Evolutionary conservation across 2,113 vertebrate genomes (phyloP), one percentile per base, ranked within the genome.

Genomic region (Lepidothrix coronata): DNA sequence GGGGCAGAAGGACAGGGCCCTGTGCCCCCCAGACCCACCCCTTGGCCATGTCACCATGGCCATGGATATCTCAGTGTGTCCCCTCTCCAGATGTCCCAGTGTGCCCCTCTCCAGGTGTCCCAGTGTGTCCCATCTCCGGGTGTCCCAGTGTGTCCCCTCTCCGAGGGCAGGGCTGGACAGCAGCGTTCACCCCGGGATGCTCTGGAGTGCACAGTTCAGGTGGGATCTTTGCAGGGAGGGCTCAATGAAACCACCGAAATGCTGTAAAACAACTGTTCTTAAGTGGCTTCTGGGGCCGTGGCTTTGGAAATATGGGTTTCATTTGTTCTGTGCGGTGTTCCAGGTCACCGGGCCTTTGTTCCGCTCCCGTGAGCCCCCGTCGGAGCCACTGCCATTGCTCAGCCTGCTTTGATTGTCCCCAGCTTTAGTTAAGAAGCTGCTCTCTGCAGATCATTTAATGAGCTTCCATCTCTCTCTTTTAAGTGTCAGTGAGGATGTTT

Each of bases 101-200:
- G 39, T 41, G 39, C 3, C 39, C 39, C 5, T 41, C 12, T 41
- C 39, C 39, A 12, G 39, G 12, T n/a, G 55, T 58, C 57, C 57
- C 33, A 35, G 20, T 12, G 14, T 58, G 57, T 9, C 57, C 57
- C 33, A 14, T 23, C 21, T 11, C 39, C 39, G 11, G 23, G 30
- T 55, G 54, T 57, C 54, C 54, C 54, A 33, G 54, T 11, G 19
- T 57, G 54, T 13, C 54, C 54, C 54, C 21, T 57, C 37, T 62
- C 37, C 8, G 1, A 28, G 59, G 25, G 23, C 59, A 7, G 0
- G 0, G 30, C 9, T 0, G 0, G 54, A 25, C 33, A 71, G 74
- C 80, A 27, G 33, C 11, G 0, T 41, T 82, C 49, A 31, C 7
- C 51, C 0, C 1, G 6, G 33, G 18, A 58, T 7, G 31, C 65